phyloP scores from a whole-genome alignment of 1,140 invertebrate species.

The Gonioctena quinquepunctata region DNA sequence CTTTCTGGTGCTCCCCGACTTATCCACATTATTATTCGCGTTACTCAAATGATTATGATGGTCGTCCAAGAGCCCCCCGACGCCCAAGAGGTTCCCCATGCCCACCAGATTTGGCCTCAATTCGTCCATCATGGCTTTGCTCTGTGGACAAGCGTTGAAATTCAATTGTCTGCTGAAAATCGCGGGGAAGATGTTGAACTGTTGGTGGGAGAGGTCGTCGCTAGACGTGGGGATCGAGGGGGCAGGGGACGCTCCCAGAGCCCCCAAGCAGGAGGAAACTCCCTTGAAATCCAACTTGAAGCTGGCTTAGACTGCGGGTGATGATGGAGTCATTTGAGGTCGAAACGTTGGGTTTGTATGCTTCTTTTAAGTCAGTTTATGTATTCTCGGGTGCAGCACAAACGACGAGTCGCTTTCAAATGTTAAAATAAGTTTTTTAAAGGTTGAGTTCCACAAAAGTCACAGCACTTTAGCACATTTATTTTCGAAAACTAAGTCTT shows the following conservation, averaged over 20 bases:
- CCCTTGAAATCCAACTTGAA: slow-evolving; percentile 65
- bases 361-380: too few relatives aligned
- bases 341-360: not conserved
- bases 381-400: too few relatives aligned
- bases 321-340: not conserved
- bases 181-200: slow-evolving; percentile 88
- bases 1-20: slow-evolving; percentile 62
- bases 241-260: slow-evolving; percentile 54
- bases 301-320: slow-evolving; percentile 15
- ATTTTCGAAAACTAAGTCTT: too few relatives aligned
- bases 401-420: too few relatives aligned
- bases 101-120: slow-evolving; percentile 77
- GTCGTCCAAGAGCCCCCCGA: slow-evolving; percentile 75
- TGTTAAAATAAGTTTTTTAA: too few relatives aligned
- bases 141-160: slow-evolving; percentile 72
- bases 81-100: slow-evolving; percentile 74
- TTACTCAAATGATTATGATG: slow-evolving; percentile 66
- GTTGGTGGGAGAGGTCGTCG: slow-evolving; percentile 69
- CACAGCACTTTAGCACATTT: too few relatives aligned
- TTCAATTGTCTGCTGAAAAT: slow-evolving; percentile 86
- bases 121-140: slow-evolving; percentile 80
- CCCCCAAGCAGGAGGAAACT: slow-evolving; percentile 54
- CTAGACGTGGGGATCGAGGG: slow-evolving; percentile 55
- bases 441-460: too few relatives aligned
- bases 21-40: slow-evolving; percentile 61